Conservation (phyloP, 2,888 invertebrate species). For the Catocala fraxini region DNA sequence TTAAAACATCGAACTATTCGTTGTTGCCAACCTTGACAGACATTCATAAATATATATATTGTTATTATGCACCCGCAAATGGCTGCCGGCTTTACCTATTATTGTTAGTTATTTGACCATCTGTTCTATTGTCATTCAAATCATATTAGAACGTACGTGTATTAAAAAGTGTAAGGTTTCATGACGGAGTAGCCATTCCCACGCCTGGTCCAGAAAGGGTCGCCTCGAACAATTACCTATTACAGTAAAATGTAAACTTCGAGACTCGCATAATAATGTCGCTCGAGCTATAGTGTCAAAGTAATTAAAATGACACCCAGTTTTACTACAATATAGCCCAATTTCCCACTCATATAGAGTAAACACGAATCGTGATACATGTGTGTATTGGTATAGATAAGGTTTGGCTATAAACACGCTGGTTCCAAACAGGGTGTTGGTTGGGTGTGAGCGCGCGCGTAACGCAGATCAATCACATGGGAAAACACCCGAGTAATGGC, state of each 20-base stretch:
- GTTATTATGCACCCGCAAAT: slow-evolving; percentile 59
- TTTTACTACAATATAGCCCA: slow-evolving; percentile 16
- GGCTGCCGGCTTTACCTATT: slow-evolving; percentile 41
- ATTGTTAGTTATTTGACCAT: slow-evolving; percentile 47
- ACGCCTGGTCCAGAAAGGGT: slow-evolving; percentile 43
- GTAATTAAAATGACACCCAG: slow-evolving; percentile 24
- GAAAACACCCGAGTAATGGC: slow-evolving; percentile 78
- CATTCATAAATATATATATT: slow-evolving; percentile 56
- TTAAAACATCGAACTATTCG: slow-evolving; percentile 50
- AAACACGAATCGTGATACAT: slow-evolving; percentile 11
- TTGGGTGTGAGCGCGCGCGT: slow-evolving; percentile 51
- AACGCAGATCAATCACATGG: slow-evolving; percentile 76
- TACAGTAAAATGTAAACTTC: slow-evolving; percentile 44
- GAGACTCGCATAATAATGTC: slow-evolving; percentile 32
- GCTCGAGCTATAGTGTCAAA: slow-evolving; percentile 31
- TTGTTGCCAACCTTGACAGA: slow-evolving; percentile 68
- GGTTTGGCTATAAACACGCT: slow-evolving; percentile 37
- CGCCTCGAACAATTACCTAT: slow-evolving; percentile 34
- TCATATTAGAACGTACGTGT: slow-evolving; percentile 25
- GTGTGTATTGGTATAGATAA: slow-evolving; percentile 32
- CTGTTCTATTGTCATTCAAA: slow-evolving; percentile 52
- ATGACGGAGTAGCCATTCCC: slow-evolving; percentile 39
- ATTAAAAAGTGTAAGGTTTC: slow-evolving; percentile 31
- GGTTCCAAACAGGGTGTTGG: slow-evolving; percentile 25
- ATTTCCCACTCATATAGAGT: slow-evolving; percentile 16